These are phyloP conservation scores for Umimayanthus chanpuru DNA, from an alignment of 92 coral and sea anemone species.

Conservation along the genomic window DNA sequence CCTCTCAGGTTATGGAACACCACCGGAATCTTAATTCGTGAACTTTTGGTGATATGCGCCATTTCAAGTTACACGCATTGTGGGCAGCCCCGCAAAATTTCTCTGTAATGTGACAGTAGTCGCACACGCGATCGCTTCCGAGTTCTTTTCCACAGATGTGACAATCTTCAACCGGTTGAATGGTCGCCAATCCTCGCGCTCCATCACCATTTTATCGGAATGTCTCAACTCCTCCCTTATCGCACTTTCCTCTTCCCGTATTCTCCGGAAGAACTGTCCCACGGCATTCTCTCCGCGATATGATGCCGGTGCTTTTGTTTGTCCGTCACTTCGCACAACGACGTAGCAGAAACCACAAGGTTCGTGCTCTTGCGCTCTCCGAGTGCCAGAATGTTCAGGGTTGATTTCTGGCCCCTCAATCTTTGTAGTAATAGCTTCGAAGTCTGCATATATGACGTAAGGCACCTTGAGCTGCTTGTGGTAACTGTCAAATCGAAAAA, in stretches of 20 bases:
- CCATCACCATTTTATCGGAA: background rate
- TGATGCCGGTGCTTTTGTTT: background rate
- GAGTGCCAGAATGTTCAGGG: background rate
- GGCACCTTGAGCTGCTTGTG: background rate
- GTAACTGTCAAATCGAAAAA: no score
- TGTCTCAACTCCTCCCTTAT: background rate
- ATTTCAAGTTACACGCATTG: no score
- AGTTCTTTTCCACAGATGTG: conserved; percentile 37
- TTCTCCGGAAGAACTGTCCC: background rate
- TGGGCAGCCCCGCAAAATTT: no score
- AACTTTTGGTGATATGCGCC: no score
- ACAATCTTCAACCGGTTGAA: conserved; percentile 6
- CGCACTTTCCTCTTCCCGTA: background rate
- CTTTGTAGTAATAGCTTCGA: background rate
- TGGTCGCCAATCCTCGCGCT: background rate
- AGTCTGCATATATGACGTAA: background rate
- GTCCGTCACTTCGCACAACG: background rate
- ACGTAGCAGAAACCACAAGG: conserved; percentile 1
- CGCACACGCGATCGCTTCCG: conserved; percentile 27
- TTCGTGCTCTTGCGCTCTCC: background rate
- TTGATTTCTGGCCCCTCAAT: background rate
- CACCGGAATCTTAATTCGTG: no score
- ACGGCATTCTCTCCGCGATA: background rate
- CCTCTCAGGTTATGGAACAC: no score
- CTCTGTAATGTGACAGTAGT: conserved; percentile 41